phyloP scores from a whole-genome alignment of 2,888 invertebrate genomes.

The Phaedon cochleariae region DNA sequence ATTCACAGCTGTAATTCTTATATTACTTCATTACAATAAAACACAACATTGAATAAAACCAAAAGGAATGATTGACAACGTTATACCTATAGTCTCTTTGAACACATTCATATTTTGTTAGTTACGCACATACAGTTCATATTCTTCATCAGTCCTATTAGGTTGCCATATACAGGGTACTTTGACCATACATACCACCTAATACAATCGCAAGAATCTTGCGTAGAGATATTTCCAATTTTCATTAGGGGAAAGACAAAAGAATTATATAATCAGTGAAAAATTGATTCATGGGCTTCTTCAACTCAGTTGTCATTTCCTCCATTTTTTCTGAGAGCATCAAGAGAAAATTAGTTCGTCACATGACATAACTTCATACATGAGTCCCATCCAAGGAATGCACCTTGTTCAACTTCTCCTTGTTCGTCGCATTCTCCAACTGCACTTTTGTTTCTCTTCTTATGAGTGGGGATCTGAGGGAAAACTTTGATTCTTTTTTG shows the following conservation, averaged over 20 bases:
- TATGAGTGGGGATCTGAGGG: conserved; percentile 55
- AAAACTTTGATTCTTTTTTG: conserved; percentile 57
- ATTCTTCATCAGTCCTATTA: too few relatives aligned
- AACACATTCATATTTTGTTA: not conserved
- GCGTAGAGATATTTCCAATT: too few relatives aligned
- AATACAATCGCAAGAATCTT: not conserved
- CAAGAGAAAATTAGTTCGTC: not conserved
- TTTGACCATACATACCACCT: too few relatives aligned
- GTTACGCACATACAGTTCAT: not conserved
- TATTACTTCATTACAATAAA: not conserved
- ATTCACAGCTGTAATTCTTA: not conserved
- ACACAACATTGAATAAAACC: not conserved
- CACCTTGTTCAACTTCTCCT: conserved; percentile 48
- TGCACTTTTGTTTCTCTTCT: conserved; percentile 55
- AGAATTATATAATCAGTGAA: too few relatives aligned
- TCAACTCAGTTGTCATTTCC: too few relatives aligned
- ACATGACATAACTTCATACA: conserved; percentile 44
- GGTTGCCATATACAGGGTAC: too few relatives aligned
- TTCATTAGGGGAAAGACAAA: too few relatives aligned
- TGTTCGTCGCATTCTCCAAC: conserved; percentile 45
- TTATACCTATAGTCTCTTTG: not conserved
- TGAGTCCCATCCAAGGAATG: conserved; percentile 54
- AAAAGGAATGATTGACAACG: not conserved
- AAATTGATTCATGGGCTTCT: too few relatives aligned
- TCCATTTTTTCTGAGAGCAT: too few relatives aligned